Evolutionary conservation across 2,113 vertebrate genomes (phyloP), one percentile per base, ranked within the genome.

Genomic region (Syrrhaptes paradoxus): DNA sequence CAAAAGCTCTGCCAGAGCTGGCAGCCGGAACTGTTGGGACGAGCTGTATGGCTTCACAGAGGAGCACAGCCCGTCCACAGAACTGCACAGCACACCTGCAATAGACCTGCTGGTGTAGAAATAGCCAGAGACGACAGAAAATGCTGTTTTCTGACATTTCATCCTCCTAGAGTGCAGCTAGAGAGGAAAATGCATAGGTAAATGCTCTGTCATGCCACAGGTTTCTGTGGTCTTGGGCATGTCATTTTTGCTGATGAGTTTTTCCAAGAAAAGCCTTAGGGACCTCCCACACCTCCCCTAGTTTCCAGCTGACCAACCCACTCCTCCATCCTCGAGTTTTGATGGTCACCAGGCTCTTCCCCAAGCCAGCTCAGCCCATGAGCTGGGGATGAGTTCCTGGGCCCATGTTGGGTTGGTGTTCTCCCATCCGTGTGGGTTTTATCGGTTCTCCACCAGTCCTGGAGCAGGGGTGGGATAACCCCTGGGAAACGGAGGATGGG

Each of bases 371-470:
- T 63, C 84, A 92, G 45, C 46, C 51, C 59, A 70, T 76, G 49
- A 62, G 54, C 13, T 70, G 0, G 0, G 63, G 13, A 55, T 0
- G 0, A 74, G 28, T 18, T 36, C 49, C 74, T 29, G 51, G 34
- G 41, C 32, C 34, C 3, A 1, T 49, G 17, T 2, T 46, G 79
- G 29, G 13, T 24, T 45, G 45, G n/a, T 19, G 20, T 36, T 82
- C 61, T 87, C 52, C 26, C 57, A 38, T 6, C 63, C 41, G 43
- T 8, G 2, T 17, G 76, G 59, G 8, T 59, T 32, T 0, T 10
- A 59, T 63, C 63, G 85, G 67, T 31, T 54, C 54, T 5, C 36
- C 88, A 74, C 41, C 29, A 41, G 31, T 13, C 63, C 67, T 67
- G 86, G 67, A 82, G 58, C 45, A 0, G 0, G 41, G 19, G 22